Conservation (phyloP, 2,113 vertebrate genomes). For the Ursus arctos region DNA sequence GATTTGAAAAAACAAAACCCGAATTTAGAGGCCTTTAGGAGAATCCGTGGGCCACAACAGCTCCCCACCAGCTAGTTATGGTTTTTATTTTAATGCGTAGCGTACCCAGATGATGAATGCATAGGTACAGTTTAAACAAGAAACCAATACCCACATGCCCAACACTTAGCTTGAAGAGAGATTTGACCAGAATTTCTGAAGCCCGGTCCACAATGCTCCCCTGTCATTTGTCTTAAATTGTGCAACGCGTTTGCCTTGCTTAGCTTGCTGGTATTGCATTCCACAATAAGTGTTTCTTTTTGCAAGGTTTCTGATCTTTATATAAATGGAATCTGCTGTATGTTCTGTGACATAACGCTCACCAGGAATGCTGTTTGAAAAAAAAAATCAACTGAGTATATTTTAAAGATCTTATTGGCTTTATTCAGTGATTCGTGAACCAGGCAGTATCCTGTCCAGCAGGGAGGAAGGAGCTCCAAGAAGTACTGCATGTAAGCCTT, state of each 20-base stretch:
- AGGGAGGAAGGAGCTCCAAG: not conserved
- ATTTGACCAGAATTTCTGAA: not conserved
- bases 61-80: not conserved
- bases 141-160: not conserved
- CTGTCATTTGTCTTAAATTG: not conserved
- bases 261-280: not conserved
- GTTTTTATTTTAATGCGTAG: not conserved
- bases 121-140: not conserved
- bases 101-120: not conserved
- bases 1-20: not conserved
- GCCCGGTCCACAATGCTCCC: not conserved
- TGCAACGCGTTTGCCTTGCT: not conserved
- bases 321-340: not conserved
- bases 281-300: not conserved
- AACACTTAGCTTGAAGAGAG: not conserved
- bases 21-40: not conserved
- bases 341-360: not conserved
- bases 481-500: not conserved
- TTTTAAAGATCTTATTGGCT: not conserved
- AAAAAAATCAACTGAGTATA: not conserved
- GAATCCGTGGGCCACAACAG: not conserved
- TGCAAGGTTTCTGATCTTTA: slow-evolving; percentile 26
- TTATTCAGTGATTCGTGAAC: not conserved
- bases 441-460: not conserved
- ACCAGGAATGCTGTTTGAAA: not conserved